Evolutionary conservation across 2,797 vertebrate species (phyloP).

Genomic region (Halcyon badia): DNA sequence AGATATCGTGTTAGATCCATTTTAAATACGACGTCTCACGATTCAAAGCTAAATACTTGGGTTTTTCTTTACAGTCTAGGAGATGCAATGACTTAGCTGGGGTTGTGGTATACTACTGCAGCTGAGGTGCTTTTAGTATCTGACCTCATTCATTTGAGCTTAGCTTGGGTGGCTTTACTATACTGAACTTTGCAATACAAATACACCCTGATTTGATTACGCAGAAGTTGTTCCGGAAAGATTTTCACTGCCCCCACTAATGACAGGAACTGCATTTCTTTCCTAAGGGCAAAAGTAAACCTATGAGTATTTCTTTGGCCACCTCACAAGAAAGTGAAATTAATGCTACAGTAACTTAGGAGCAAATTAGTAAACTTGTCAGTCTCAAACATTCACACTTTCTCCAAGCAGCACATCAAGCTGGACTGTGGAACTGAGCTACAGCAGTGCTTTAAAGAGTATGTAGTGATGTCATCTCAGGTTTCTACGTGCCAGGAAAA

Average conservation of each 20-base stretch:
- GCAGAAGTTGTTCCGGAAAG: neutral
- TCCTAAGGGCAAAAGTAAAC: neutral
- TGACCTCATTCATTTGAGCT: neutral
- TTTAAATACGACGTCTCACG: neutral
- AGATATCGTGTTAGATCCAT: neutral
- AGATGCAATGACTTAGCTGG: neutral
- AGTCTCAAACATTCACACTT: neutral
- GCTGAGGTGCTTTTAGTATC: neutral
- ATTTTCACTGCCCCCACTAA: neutral
- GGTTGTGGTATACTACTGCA: neutral
- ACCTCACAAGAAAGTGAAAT: neutral
- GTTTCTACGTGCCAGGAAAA: neutral
- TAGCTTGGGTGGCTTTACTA: neutral
- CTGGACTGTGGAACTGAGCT: neutral
- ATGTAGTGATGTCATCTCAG: neutral
- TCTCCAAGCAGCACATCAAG: neutral
- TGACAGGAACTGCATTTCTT: neutral
- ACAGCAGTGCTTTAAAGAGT: neutral
- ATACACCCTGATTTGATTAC: neutral
- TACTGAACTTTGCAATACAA: neutral
- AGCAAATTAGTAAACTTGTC: neutral
- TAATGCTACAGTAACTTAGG: neutral
- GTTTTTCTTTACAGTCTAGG: rapidly evolving
- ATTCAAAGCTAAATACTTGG: neutral
- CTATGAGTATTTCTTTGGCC: neutral